phyloP scores from a whole-genome alignment of 2,888 invertebrate species.

The Frankliniella intonsa region DNA sequence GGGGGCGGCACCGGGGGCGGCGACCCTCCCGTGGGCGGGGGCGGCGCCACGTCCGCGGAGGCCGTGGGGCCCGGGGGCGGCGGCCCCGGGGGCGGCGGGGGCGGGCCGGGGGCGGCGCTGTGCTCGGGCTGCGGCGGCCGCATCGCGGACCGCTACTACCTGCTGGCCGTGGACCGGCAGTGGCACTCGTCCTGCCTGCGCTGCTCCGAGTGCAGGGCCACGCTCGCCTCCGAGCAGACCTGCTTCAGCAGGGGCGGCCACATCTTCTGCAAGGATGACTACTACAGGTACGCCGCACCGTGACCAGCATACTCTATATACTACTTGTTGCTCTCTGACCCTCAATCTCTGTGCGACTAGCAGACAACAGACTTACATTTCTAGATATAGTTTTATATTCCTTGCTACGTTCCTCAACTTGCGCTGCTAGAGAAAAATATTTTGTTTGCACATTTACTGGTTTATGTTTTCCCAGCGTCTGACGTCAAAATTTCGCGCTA shows the following conservation, averaged over 20 bases:
- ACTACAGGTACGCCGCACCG: conserved; percentile 77
- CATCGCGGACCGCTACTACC: conserved; percentile 63
- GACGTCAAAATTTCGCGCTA: too few species aligned
- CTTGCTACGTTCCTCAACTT: too few species aligned
- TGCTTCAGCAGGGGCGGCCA: conserved; percentile 86
- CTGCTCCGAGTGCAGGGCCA: conserved; percentile 79
- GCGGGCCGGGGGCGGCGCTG: conserved; percentile 39
- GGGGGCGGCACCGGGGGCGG: conserved; percentile 45
- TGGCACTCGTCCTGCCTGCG: conserved; percentile 83
- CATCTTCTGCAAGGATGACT: conserved; percentile 92
- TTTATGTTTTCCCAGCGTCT: too few species aligned
- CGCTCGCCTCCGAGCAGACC: conserved; percentile 78
- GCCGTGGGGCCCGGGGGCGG: conserved; percentile 37
- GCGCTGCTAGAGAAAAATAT: too few species aligned
- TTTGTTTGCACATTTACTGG: too few species aligned
- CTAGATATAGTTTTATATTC: too few species aligned
- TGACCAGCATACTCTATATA: too few species aligned
- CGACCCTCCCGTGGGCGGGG: conserved; percentile 42
- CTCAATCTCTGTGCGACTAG: too few species aligned
- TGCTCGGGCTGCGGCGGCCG: conserved; percentile 61
- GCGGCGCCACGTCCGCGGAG: conserved; percentile 48
- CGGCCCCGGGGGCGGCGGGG: conserved; percentile 42
- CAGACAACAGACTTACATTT: too few species aligned
- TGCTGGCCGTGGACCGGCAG: conserved; percentile 79
- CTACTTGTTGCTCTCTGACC: too few species aligned